Evolutionary conservation across 2,113 vertebrate species (phyloP).

Genomic region (Gracilinanus agilis): DNA sequence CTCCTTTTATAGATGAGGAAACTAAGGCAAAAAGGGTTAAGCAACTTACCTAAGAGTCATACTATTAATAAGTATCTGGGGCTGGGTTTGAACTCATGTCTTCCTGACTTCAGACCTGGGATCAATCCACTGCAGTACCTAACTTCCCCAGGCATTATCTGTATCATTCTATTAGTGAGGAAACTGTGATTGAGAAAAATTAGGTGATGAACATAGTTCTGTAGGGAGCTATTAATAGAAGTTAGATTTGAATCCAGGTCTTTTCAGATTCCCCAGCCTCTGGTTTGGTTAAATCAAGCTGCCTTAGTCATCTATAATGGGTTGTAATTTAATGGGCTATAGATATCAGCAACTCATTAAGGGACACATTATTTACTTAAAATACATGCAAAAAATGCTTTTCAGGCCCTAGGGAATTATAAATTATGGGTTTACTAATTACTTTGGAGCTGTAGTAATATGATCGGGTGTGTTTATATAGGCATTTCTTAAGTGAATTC

Average conservation of each 20-base stretch:
- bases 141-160: background rate
- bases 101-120: too few species aligned
- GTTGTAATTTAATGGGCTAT: background rate
- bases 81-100: too few species aligned
- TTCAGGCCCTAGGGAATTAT: slow-evolving; percentile 58
- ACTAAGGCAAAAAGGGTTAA: too few species aligned
- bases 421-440: slow-evolving; percentile 74
- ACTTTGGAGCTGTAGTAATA: slow-evolving; percentile 35
- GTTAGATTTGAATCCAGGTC: background rate
- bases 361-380: slow-evolving; percentile 51
- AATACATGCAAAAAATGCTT: slow-evolving; percentile 57
- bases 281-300: background rate
- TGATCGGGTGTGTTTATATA: background rate
- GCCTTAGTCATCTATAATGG: background rate
- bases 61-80: too few species aligned
- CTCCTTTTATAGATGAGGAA: too few species aligned
- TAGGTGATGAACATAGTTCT: background rate
- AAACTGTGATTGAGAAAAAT: background rate
- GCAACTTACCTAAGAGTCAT: too few species aligned
- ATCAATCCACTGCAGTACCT: too few species aligned
- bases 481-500: slow-evolving; percentile 64
- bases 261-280: background rate
- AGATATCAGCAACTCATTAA: slow-evolving; percentile 50
- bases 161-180: background rate
- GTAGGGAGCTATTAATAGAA: background rate